Conservation (phyloP, 1,140 invertebrate genomes). For the Muscidifurax raptorellus region DNA sequence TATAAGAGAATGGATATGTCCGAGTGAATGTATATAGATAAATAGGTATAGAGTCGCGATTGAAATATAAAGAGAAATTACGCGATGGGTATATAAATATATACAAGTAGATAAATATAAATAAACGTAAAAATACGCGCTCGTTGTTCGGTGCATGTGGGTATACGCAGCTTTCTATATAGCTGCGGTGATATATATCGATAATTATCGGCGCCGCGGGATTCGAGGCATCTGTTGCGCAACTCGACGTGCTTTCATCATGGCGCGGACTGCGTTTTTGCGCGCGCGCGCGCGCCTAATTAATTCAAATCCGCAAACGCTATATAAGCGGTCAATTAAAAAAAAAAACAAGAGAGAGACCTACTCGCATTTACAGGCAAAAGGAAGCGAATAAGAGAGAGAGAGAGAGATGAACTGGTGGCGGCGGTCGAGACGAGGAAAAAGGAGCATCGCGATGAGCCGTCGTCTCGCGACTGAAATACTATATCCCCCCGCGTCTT, state of each 20-base stretch:
- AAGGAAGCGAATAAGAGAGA: slow-evolving; percentile 3
- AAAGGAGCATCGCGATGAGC: background rate
- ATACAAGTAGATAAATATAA: slow-evolving; percentile 6
- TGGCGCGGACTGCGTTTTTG: background rate
- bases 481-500: slow-evolving; percentile 30
- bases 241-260: background rate
- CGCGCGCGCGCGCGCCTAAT: background rate
- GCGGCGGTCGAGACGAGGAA: background rate
- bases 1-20: background rate
- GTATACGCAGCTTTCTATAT: background rate
- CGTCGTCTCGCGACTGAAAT: slow-evolving; percentile 51
- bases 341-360: slow-evolving; percentile 30
- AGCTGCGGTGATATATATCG: background rate
- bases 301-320: background rate
- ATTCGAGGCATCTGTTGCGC: background rate
- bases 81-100: background rate
- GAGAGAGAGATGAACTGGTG: background rate
- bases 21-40: background rate
- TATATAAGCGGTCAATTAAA: background rate
- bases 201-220: background rate
- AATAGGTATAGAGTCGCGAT: background rate
- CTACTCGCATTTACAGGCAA: background rate
- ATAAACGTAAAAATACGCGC: background rate
- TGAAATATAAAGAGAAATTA: background rate
- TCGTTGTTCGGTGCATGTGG: background rate